Conservation (phyloP, 2,888 invertebrate species). For the Drymonia ruficornis region DNA sequence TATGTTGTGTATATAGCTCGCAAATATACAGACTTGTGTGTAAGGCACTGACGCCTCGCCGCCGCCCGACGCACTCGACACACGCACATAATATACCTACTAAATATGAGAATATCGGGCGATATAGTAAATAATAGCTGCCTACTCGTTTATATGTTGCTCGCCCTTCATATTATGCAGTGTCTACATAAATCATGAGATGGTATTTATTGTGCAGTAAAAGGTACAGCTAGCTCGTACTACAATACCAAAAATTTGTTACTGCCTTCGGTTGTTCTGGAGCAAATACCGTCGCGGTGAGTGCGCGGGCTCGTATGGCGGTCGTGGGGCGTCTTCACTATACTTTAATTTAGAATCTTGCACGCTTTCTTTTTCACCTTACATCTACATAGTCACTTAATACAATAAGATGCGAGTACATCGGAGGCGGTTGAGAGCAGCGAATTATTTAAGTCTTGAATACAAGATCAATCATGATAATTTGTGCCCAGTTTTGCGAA, state of each 20-base stretch:
- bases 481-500: no score
- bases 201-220: no score
- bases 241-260: no score
- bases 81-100: slow-evolving; percentile 10
- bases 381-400: slow-evolving; percentile 22
- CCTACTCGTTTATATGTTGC: not conserved
- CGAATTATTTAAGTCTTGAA: no score
- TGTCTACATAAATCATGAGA: not conserved
- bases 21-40: slow-evolving; percentile 63
- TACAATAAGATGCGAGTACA: slow-evolving; percentile 10
- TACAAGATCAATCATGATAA: no score
- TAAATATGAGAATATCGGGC: not conserved
- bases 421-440: slow-evolving; percentile 8
- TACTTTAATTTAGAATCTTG: slow-evolving; percentile 75
- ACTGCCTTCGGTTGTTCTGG: no score
- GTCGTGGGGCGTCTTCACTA: slow-evolving; percentile 60
- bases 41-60: slow-evolving; percentile 69
- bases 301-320: slow-evolving; percentile 39
- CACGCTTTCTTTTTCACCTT: slow-evolving; percentile 65
- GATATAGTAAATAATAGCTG: not conserved
- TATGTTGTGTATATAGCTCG: slow-evolving; percentile 39
- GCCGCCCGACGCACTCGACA: slow-evolving; percentile 37
- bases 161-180: not conserved
- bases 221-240: no score
- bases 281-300: slow-evolving; percentile 10